A percentile compares a stretch with the other conserved stretches of the same genome.
Evolutionary conservation across 1,140 invertebrate genomes (phyloP).

Genomic region (Marisa cornuarietis): DNA sequence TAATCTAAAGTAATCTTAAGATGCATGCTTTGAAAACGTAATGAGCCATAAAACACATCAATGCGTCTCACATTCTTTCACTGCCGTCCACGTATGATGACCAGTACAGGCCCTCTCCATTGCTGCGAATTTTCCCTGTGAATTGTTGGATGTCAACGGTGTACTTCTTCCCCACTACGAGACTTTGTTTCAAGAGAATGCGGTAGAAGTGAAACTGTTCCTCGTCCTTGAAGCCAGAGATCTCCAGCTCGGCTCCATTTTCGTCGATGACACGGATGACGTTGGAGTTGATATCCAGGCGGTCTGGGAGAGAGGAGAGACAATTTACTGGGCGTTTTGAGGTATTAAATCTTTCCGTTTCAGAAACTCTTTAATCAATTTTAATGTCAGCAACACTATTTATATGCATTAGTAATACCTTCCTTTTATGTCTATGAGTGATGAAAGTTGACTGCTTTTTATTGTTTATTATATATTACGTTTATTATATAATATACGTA

Average conservation of each 20-base stretch:
- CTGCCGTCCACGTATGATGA: constrained; percentile 31
- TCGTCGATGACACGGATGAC: neutral
- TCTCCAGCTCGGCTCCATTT: neutral
- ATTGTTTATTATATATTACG: too few relatives aligned
- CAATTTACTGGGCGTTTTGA: neutral
- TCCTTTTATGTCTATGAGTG: too few relatives aligned
- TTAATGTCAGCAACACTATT: too few relatives aligned
- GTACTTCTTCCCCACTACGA: constrained; percentile 71
- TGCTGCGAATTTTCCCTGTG: constrained; percentile 74
- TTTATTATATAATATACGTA: too few relatives aligned
- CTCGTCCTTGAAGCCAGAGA: neutral
- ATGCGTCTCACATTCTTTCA: constrained; percentile 27
- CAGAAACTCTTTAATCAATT: too few relatives aligned
- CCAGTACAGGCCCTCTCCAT: constrained; percentile 65
- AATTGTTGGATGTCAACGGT: constrained; percentile 73
- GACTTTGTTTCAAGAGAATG: constrained; percentile 61
- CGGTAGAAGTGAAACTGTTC: constrained; percentile 16
- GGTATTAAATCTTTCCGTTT: too few relatives aligned
- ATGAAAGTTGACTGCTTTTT: too few relatives aligned
- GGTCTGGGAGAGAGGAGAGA: neutral
- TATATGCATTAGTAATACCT: too few relatives aligned
- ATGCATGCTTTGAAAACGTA: too few relatives aligned
- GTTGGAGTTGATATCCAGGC: neutral
- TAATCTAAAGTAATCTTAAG: too few relatives aligned
- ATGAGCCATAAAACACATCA: neutral